A percentile compares a stretch with the other conserved stretches of the same genome.
Evolutionary conservation across 2,797 vertebrate species (phyloP).

Genomic region (Uromys caudimaculatus): DNA sequence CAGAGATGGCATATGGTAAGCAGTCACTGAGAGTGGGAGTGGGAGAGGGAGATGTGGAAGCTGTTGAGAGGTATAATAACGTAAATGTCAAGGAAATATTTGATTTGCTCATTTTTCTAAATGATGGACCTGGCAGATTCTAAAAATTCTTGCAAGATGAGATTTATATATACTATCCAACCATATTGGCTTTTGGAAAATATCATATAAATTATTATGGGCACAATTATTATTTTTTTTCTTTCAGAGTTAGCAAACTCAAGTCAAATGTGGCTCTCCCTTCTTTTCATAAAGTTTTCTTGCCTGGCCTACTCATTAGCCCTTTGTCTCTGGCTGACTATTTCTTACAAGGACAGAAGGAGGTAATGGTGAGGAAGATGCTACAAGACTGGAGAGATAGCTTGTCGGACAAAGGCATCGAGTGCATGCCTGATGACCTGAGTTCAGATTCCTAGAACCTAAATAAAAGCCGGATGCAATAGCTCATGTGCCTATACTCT

Average conservation of each 20-base stretch:
- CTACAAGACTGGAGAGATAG: not conserved
- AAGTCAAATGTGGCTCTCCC: not conserved
- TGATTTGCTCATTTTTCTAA: slow-evolving; percentile 25
- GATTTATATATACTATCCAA: not conserved
- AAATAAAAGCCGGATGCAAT: not conserved
- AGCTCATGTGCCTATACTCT: not conserved
- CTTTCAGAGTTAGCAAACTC: not conserved
- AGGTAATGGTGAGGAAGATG: not conserved
- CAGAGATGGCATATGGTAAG: not conserved
- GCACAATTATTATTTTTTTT: not conserved
- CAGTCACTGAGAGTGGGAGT: not conserved
- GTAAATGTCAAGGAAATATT: slow-evolving; percentile 10
- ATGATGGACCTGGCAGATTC: not conserved
- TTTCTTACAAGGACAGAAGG: not conserved
- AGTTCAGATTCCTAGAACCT: not conserved
- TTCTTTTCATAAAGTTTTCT: not conserved
- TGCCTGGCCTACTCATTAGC: not conserved
- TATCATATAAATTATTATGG: not conserved
- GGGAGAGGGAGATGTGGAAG: not conserved
- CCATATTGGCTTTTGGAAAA: not conserved
- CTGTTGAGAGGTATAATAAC: not conserved
- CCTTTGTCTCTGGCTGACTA: not conserved
- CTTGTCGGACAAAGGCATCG: not conserved
- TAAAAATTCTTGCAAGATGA: slow-evolving; percentile 39
- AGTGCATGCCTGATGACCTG: no score